These are phyloP conservation scores for Drosophila quinaria DNA, from an alignment of 2,888 invertebrate genomes.

Conservation along the genomic window DNA sequence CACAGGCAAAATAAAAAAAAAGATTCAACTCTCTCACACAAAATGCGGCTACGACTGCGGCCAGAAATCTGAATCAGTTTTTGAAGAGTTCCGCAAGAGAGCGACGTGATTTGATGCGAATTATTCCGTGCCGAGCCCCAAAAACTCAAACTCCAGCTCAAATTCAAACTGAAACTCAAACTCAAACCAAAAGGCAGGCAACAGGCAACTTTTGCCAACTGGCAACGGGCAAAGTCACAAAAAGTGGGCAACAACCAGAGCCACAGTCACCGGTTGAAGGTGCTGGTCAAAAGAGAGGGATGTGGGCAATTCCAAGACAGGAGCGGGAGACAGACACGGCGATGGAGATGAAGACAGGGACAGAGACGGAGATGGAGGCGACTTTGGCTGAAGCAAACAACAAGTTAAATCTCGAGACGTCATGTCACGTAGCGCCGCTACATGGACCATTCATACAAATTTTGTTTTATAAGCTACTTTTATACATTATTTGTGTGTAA, in stretches of 20 bases:
- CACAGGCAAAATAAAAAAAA: conserved; percentile 5
- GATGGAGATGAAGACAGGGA: conserved; percentile 24
- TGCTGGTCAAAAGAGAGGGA: conserved; percentile 1
- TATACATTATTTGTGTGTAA: conserved; percentile 78
- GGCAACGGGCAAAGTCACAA: conserved; percentile 43
- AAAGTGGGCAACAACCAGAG: conserved; percentile 42
- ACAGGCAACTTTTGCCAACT: conserved; percentile 30
- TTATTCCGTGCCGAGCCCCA: conserved; percentile 60
- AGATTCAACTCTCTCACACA: conserved; percentile 31
- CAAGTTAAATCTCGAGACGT: conserved; percentile 72
- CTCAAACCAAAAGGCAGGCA: conserved; percentile 14
- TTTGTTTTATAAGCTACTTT: conserved; percentile 81
- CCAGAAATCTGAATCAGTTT: conserved; percentile 70
- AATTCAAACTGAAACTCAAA: conserved; percentile 7
- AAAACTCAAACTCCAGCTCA: conserved; percentile 17
- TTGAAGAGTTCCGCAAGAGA: conserved; percentile 72
- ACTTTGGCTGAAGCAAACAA: conserved; percentile 56
- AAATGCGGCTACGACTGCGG: conserved; percentile 28
- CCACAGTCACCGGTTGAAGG: conserved; percentile 19
- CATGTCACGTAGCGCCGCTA: conserved; percentile 76
- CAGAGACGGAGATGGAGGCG: conserved; percentile 19
- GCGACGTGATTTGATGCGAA: conserved; percentile 77
- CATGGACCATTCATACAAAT: conserved; percentile 81
- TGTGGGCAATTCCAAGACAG: conserved; percentile 27
- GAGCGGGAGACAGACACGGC: conserved; percentile 16